A percentile compares a stretch with the other conserved stretches of the same genome.
These are phyloP conservation scores for Popillia japonica DNA, from an alignment of 1,140 invertebrate genomes.

Conservation along the genomic window DNA sequence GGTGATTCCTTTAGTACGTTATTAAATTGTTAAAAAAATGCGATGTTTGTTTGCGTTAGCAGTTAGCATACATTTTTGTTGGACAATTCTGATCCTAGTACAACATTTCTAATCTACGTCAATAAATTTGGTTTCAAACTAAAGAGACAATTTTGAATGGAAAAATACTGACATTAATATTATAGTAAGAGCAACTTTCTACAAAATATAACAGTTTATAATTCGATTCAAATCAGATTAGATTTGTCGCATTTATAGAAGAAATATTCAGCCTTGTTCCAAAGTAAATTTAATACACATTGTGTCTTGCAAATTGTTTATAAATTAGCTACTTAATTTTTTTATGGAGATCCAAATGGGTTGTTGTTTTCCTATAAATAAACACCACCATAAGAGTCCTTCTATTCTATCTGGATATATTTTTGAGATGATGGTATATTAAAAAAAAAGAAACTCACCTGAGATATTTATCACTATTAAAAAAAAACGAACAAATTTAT, in stretches of 20 bases:
- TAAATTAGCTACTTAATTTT: slow-evolving; percentile 3
- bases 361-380: background rate
- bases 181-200: slow-evolving; percentile 17
- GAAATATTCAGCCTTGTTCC: background rate
- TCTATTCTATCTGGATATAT: too few species aligned
- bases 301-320: background rate
- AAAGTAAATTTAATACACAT: too few species aligned
- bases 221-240: background rate
- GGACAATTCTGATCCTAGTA: too few species aligned
- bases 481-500: background rate
- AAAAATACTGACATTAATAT: slow-evolving; percentile 25
- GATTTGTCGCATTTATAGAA: background rate
- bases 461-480: background rate
- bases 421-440: too few species aligned
- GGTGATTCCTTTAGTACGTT: too few species aligned
- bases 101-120: too few species aligned
- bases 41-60: too few species aligned
- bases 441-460: too few species aligned
- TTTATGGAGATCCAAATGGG: background rate
- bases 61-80: too few species aligned
- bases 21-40: too few species aligned
- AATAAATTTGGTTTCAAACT: too few species aligned
- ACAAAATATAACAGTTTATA: background rate
- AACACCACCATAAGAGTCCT: too few species aligned
- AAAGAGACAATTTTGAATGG: slow-evolving; percentile 3